These are phyloP conservation scores for Netelia fuscicornis DNA, from an alignment of 2,888 invertebrate genomes.

Conservation along the genomic window DNA sequence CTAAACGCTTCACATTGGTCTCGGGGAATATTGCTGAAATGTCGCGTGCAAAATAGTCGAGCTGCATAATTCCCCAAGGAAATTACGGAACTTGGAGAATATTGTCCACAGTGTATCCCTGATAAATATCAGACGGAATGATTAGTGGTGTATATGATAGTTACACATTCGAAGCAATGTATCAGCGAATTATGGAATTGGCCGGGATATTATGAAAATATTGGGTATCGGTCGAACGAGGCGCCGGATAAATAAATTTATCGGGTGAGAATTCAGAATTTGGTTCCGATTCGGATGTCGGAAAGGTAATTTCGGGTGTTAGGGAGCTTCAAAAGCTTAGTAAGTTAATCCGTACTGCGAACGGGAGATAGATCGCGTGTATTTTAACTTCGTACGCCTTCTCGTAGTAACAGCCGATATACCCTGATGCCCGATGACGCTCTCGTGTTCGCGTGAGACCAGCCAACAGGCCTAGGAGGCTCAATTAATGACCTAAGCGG, in stretches of 20 bases:
- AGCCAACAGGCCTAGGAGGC: constrained; percentile 13
- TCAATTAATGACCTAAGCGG: constrained; percentile 62
- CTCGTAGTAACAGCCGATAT: constrained; percentile 20
- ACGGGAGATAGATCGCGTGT: not conserved
- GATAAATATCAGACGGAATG: constrained; percentile 5
- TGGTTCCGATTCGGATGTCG: not conserved
- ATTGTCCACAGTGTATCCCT: not conserved
- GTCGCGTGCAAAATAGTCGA: constrained; percentile 13
- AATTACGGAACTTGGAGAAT: constrained; percentile 9
- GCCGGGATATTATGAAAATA: not conserved
- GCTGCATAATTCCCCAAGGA: constrained; percentile 26
- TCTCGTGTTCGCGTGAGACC: constrained; percentile 25
- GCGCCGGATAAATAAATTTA: not conserved
- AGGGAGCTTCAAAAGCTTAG: constrained; percentile 31
- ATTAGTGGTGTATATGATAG: not conserved
- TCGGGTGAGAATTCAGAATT: not conserved
- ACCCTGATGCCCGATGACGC: constrained; percentile 38
- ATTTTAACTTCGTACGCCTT: constrained; percentile 12
- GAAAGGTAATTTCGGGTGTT: not conserved
- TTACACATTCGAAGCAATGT: not conserved
- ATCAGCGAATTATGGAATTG: not conserved
- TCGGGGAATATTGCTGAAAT: not conserved
- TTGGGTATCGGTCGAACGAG: not conserved
- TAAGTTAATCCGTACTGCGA: constrained; percentile 17
- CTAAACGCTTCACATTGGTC: not conserved